A percentile compares a stretch with the other conserved stretches of the same genome.
Conservation (phyloP, 1,140 invertebrate species). For the Prorops nasuta region DNA sequence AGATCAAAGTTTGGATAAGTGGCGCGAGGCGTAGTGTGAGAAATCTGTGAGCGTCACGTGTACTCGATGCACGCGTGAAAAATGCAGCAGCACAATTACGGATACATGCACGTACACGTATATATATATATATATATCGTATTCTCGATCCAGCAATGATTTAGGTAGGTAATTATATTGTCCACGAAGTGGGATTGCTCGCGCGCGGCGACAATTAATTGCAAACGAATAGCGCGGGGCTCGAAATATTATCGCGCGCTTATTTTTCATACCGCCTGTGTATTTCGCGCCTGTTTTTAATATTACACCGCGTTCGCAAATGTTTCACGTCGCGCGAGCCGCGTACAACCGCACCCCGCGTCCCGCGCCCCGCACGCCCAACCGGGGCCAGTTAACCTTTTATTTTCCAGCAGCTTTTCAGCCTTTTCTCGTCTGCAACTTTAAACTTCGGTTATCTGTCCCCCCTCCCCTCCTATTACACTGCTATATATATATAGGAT, state of each 20-base stretch:
- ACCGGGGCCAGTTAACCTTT: too few relatives aligned
- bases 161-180: conserved; percentile 38
- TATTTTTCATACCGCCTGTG: conserved; percentile 12
- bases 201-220: conserved; percentile 38
- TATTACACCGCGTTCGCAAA: conserved; percentile 36
- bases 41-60: too few relatives aligned
- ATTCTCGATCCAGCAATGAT: conserved; percentile 33
- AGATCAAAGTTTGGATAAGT: too few relatives aligned
- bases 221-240: conserved; percentile 25
- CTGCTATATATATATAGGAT: too few relatives aligned
- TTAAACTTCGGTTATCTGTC: too few relatives aligned
- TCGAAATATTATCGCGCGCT: not conserved
- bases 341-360: not conserved
- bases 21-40: too few relatives aligned
- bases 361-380: not conserved
- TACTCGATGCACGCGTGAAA: conserved; percentile 6
- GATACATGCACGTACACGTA: too few relatives aligned
- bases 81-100: too few relatives aligned
- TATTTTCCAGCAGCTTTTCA: too few relatives aligned
- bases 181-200: conserved; percentile 37
- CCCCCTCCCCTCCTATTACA: not conserved
- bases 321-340: conserved; percentile 21
- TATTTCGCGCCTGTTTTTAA: conserved; percentile 38
- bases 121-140: not conserved
- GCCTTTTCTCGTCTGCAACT: too few relatives aligned